phyloP scores from a whole-genome alignment of 2,888 invertebrate species.

The Pyrrhia umbra region DNA sequence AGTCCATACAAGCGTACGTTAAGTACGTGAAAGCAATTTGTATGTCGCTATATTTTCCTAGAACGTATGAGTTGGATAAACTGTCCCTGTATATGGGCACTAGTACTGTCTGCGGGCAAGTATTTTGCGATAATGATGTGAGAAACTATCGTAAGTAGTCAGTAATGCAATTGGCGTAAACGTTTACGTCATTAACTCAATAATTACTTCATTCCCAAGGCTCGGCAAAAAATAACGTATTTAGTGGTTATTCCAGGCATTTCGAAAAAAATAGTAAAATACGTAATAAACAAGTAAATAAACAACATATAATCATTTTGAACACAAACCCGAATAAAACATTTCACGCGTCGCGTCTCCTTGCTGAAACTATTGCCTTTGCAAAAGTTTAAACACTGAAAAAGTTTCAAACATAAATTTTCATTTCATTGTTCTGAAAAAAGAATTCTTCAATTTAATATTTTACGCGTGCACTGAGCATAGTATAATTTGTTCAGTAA shows the following conservation, averaged over 20 bases:
- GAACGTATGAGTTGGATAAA: conserved; percentile 59
- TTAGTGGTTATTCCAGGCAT: not conserved
- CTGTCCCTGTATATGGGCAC: conserved; percentile 51
- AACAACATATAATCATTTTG: not conserved
- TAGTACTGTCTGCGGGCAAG: conserved; percentile 37
- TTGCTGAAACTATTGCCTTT: no score
- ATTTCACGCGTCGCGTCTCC: not conserved
- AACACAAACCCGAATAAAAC: not conserved
- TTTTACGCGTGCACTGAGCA: conserved; percentile 35
- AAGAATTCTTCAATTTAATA: conserved; percentile 7
- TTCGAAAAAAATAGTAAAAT: not conserved
- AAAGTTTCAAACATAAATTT: conserved; percentile 6
- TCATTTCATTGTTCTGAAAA: conserved; percentile 6
- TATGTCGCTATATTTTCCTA: conserved; percentile 63
- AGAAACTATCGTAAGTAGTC: conserved; percentile 43
- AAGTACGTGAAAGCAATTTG: conserved; percentile 75
- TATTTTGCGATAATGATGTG: conserved; percentile 51
- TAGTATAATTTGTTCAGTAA: conserved; percentile 29
- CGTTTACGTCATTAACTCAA: conserved; percentile 47
- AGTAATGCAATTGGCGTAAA: conserved; percentile 46
- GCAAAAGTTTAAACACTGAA: conserved; percentile 7
- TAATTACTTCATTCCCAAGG: conserved; percentile 51
- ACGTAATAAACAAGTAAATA: not conserved
- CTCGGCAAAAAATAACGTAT: conserved; percentile 7
- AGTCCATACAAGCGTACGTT: conserved; percentile 53